Conservation (phyloP, 2,888 invertebrate species). For the Diaprepes abbreviatus region DNA sequence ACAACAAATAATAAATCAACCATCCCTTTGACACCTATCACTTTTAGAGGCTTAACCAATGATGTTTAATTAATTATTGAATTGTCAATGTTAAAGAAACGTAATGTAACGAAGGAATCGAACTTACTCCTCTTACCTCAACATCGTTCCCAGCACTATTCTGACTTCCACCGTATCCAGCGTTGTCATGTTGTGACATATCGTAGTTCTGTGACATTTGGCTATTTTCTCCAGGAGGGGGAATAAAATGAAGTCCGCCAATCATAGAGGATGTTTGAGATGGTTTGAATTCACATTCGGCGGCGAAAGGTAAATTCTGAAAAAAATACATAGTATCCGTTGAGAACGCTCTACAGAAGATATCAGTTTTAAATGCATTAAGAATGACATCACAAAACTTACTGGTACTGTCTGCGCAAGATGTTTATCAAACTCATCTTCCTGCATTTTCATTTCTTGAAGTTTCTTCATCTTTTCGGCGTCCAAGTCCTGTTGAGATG, state of each 20-base stretch:
- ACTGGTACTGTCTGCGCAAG: constrained; percentile 81
- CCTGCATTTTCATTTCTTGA: constrained; percentile 80
- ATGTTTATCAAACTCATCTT: constrained; percentile 83
- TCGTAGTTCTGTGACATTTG: constrained; percentile 55
- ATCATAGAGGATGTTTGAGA: constrained; percentile 61
- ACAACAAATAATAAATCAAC: too few relatives aligned
- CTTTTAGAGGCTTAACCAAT: too few relatives aligned
- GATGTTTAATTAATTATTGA: too few relatives aligned
- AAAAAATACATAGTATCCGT: too few relatives aligned
- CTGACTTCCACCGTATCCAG: constrained; percentile 45
- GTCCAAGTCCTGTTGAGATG: constrained; percentile 72
- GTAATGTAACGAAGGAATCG: too few relatives aligned
- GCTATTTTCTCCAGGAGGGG: constrained; percentile 29
- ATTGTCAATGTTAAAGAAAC: too few relatives aligned
- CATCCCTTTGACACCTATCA: too few relatives aligned
- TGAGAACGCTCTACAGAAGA: too few relatives aligned
- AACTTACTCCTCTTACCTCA: too few relatives aligned
- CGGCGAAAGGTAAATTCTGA: constrained; percentile 76
- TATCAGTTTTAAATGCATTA: not conserved
- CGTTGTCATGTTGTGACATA: constrained; percentile 57
- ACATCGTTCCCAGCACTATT: constrained; percentile 65
- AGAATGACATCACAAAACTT: constrained; percentile 55
- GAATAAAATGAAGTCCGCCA: constrained; percentile 39
- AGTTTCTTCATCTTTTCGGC: constrained; percentile 78
- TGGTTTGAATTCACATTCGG: constrained; percentile 74